Evolutionary conservation across 2,113 vertebrate species (phyloP), one percentile per base, ranked within the genome.

Genomic region (Okapia johnstoni): DNA sequence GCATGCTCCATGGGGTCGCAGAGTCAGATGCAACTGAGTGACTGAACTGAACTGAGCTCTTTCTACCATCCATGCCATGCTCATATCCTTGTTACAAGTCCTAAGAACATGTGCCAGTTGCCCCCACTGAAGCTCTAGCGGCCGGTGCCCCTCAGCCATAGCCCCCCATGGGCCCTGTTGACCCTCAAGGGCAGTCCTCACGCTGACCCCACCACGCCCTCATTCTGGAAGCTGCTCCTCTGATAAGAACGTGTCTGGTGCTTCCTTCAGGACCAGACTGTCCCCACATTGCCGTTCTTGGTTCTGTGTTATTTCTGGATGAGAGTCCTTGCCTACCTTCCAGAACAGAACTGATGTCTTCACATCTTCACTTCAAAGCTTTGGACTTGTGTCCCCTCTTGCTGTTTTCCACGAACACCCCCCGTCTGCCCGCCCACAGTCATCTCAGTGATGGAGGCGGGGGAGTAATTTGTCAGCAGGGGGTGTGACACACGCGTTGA

Each of bases 291-390:
- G 23, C 89, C 60, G 48, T 84, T 46, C 0, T 19, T 16, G 25
- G 2, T 70, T 54, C 91, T 92, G 60, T 97, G 90, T 98, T 97
- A 25, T 96, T 98, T 88, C 96, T 98, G 96, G 94, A 96, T 21
- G 14, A 61, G n/a, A 57, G 86, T 88, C 94, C 79, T 55, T 80
- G 52, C 3, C 10, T 43, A 73, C 61, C 84, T 94, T 85, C 58
- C 86, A 77, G 93, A n/a, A 61, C 11, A 96, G 90, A 76, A 81
- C 61, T 93, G 55, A 70, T 91, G 86, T 73, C 88, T 92, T 92
- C 80, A 55, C 93, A 90, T 97, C 92, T 84, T 63, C 77, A 97
- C 97, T 97, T 98, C 97, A 98, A 98, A 98, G 97, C 96, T 5
- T 87, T 97, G 97, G 93, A 89, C 96, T 54, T 43, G 28, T 2